A percentile compares a stretch with the other conserved stretches of the same genome.
Evolutionary conservation across 35 echinoderm and acorn worm genomes (phyloP).

Genomic region (Eucidaris tribuloides): DNA sequence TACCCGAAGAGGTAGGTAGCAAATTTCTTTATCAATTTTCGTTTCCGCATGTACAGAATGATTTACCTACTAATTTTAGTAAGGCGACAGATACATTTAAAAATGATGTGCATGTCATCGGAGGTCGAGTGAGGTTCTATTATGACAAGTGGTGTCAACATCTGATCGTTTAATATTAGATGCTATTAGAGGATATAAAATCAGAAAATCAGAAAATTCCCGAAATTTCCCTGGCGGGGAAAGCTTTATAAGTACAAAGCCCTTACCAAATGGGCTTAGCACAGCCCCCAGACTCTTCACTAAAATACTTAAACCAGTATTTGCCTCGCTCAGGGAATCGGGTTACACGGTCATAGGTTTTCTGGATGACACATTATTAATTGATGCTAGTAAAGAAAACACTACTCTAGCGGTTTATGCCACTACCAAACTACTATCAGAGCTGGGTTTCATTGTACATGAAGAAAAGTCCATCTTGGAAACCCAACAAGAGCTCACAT

Average conservation of each 20-base stretch:
- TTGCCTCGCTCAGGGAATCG: slow-evolving; percentile 11
- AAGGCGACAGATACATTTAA: not conserved
- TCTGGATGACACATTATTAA: slow-evolving; percentile 49
- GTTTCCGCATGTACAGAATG: too few species aligned
- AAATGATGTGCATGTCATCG: not conserved
- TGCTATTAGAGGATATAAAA: not conserved
- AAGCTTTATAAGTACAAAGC: slow-evolving; percentile 15
- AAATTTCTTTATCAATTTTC: not conserved
- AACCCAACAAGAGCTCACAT: not conserved
- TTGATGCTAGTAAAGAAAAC: not conserved
- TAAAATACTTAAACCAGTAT: slow-evolving; percentile 47
- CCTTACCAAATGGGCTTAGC: slow-evolving; percentile 46
- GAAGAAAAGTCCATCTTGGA: not conserved
- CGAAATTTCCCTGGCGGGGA: slow-evolving; percentile 48
- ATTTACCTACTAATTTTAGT: not conserved
- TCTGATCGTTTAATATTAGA: not conserved
- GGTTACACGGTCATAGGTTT: slow-evolving; percentile 31
- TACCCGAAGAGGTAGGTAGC: not conserved
- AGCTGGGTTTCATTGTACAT: not conserved
- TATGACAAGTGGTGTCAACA: not conserved
- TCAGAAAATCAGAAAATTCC: not conserved
- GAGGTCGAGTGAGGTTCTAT: not conserved
- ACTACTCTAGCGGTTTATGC: not conserved
- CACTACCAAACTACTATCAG: not conserved
- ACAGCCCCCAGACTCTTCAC: slow-evolving; percentile 62